Evolutionary conservation across 2,888 invertebrate genomes (phyloP), one percentile per base, ranked within the genome.

Genomic region (Macrosoma leucophasiata): DNA sequence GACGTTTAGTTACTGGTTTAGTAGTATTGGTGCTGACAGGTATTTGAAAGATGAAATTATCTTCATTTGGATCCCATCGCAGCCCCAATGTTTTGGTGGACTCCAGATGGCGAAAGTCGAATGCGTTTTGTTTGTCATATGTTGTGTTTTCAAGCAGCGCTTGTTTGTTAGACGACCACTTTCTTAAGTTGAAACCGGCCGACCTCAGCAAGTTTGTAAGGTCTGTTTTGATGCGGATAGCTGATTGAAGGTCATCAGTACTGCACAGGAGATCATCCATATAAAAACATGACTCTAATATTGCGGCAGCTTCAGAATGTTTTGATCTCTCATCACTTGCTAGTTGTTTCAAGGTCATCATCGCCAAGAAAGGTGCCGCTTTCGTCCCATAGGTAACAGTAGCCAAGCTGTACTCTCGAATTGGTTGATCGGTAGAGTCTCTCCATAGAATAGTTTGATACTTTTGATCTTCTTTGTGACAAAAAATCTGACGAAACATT

Each of bases 171-270:
- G 41, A 47, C 3, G 7, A 36, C 56, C 53, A 58, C 32, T 63
- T 56, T 12, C 58, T 48, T 3, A 64, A 31, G 3, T 44, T 24
- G 35, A 66, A 63, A 3, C 54, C 62, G 3, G 36, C 37, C 13
- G 12, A 13, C 15, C 27, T 39, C 12, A 63, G 18, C 4, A 59
- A 15, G 10, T 1, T 25, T 12, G n/a, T 29, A 13, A 20, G 14
- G 1, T 31, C 12, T 2, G 13, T 49, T 3, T 52, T 29, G 23
- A 55, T 40, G 18, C 30, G 36, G 11, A 34, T 33, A 12, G 29
- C 36, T 14, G 27, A 21, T 48, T 46, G 20, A 29, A 43, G 2
- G 13, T 23, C 32, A 18, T 45, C 35, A 13, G 35, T 27, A 1
- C 52, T 48, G 2, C 42, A 33, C 36, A 55, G 36, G 4, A 50